Evolutionary conservation across 1,140 invertebrate species (phyloP).

Genomic region (Subanguina moxae): DNA sequence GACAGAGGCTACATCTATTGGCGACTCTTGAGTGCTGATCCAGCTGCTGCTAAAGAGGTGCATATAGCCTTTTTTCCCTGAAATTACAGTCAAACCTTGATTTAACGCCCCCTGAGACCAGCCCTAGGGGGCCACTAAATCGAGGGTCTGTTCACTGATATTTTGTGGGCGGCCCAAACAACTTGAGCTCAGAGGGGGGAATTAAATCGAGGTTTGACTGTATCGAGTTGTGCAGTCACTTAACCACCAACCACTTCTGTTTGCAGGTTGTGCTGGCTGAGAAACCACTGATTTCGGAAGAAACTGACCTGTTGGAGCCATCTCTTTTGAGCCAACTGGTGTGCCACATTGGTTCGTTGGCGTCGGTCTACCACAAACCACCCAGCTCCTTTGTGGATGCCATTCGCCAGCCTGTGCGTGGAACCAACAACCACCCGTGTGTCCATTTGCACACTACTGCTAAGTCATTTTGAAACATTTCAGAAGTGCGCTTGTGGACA

Average conservation of each 20-base stretch:
- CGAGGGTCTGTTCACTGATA: no score
- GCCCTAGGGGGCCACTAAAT: no score
- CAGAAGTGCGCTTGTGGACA: slow-evolving; percentile 1
- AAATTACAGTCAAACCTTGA: no score
- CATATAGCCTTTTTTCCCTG: no score
- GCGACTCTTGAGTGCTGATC: slow-evolving; percentile 94
- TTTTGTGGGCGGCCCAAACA: no score
- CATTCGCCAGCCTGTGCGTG: slow-evolving; percentile 62
- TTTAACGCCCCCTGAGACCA: no score
- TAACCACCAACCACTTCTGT: neutral
- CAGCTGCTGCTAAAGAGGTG: slow-evolving; percentile 88
- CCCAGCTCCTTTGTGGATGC: slow-evolving; percentile 95
- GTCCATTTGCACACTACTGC: neutral
- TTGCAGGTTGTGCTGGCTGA: slow-evolving; percentile 79
- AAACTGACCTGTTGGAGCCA: slow-evolving; percentile 95
- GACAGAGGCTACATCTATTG: slow-evolving; percentile 99
- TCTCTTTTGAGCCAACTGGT: slow-evolving; percentile 95
- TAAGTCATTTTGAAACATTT: neutral
- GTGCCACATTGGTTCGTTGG: slow-evolving; percentile 95
- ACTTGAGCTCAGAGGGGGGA: no score
- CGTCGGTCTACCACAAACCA: slow-evolving; percentile 98
- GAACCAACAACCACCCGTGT: neutral
- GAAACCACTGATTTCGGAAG: slow-evolving; percentile 97
- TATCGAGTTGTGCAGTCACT: neutral
- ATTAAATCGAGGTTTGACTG: no score